Percentiles rank a stretch among this genome's conserved stretches.
phyloP scores from a whole-genome alignment of 2,113 vertebrate genomes.

The Tupaia chinensis region DNA sequence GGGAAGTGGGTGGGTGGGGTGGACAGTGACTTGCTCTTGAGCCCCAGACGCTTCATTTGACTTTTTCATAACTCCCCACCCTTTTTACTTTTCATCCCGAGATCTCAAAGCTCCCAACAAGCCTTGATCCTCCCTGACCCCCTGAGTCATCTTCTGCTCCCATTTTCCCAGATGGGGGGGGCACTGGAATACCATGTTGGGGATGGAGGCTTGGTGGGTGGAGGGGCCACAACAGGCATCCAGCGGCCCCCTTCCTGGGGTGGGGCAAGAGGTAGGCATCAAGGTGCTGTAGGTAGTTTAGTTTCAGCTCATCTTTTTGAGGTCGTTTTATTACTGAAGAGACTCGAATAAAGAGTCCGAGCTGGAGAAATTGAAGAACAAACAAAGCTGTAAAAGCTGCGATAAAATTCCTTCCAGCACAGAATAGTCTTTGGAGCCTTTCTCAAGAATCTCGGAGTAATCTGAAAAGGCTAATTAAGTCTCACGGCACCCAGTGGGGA shows the following conservation, averaged over 20 bases:
- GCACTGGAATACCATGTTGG: constrained; percentile 17
- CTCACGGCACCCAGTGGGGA: constrained; percentile 41
- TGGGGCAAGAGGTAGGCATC: not conserved
- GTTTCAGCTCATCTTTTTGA: constrained; percentile 77
- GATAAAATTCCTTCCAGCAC: constrained; percentile 78
- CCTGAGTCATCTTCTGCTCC: constrained; percentile 75
- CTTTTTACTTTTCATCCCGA: constrained; percentile 77
- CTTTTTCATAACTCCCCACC: constrained; percentile 78
- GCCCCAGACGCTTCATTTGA: constrained; percentile 72
- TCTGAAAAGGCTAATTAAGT: constrained; percentile 70
- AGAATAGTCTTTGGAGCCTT: constrained; percentile 72
- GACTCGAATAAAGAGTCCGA: constrained; percentile 70
- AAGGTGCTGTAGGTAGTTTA: constrained; percentile 51
- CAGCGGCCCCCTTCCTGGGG: constrained; percentile 6
- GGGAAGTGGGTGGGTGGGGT: constrained; percentile 81
- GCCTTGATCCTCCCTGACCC: constrained; percentile 80
- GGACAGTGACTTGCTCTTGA: constrained; percentile 76
- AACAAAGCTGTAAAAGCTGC: constrained; percentile 79
- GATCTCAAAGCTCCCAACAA: constrained; percentile 77
- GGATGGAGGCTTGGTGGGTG: constrained; percentile 26
- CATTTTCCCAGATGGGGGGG: constrained; percentile 66
- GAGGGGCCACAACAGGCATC: not conserved
- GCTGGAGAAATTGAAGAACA: constrained; percentile 80
- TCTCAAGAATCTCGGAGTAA: constrained; percentile 71
- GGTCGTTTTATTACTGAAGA: constrained; percentile 80